These are phyloP conservation scores for Epistrophe eligans DNA, from an alignment of 2,888 invertebrate species.

Conservation along the genomic window DNA sequence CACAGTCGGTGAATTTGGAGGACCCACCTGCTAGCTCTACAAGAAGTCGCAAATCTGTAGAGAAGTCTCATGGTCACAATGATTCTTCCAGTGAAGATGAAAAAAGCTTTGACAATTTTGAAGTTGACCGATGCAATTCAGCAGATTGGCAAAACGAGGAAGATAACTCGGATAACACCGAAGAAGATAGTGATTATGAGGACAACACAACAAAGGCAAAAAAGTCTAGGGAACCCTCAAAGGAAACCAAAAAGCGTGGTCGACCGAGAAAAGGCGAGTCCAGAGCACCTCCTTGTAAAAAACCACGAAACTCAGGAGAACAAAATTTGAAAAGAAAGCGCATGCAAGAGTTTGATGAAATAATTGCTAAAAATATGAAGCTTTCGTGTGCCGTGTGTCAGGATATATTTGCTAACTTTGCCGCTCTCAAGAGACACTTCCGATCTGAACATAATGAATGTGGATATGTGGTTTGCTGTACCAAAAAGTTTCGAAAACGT, in stretches of 20 bases:
- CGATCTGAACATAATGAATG: conserved; percentile 79
- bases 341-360: conserved; percentile 79
- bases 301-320: conserved; percentile 32
- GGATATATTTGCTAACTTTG: conserved; percentile 78
- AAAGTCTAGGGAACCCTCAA: not conserved
- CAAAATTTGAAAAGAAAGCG: conserved; percentile 53
- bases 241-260: conserved; percentile 40
- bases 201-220: conserved; percentile 10
- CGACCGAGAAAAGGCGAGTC: conserved; percentile 48
- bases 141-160: conserved; percentile 48
- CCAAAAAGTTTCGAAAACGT: conserved; percentile 80
- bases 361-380: conserved; percentile 80
- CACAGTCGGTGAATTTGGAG: not conserved
- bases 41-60: conserved; percentile 49
- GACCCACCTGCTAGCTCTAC: conserved; percentile 49
- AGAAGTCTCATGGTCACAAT: conserved; percentile 7
- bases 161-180: conserved; percentile 35
- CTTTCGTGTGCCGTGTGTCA: conserved; percentile 80
- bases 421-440: conserved; percentile 78
- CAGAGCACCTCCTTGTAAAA: conserved; percentile 14
- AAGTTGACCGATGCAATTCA: not conserved
- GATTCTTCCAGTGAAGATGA: conserved; percentile 51
- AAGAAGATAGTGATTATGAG: conserved; percentile 66
- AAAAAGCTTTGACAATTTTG: conserved; percentile 3
- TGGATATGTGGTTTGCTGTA: conserved; percentile 81